Evolutionary conservation across 2,113 vertebrate genomes (phyloP), one percentile per base, ranked within the genome.

Genomic region (Tyto alba): DNA sequence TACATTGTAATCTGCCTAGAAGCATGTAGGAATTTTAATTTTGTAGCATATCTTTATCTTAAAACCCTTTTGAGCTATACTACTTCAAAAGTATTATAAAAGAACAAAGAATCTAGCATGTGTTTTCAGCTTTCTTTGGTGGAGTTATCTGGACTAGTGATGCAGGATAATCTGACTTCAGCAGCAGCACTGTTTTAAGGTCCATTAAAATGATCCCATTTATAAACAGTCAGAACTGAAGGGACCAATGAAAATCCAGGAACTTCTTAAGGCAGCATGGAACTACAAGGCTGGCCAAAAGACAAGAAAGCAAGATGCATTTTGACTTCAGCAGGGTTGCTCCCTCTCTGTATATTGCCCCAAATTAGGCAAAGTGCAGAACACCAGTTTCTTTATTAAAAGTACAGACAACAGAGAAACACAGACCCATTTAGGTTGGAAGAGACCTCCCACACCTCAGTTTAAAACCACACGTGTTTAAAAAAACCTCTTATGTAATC

Each of bases 381-480:
- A 5, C 21, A 60, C 67, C 13, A 48, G 13, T 23, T 64, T 22
- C 15, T 47, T 38, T 55, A 71, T 8, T 38, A 55, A n/a, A 72
- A 88, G 29, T n/a, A 18, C 16, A 38, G 36, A 36, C 36, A 60
- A 40, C 38, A 80, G 25, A 63, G 23, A 48, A 85, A 68, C 21
- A 17, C 2, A 60, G 16, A 6, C 5, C 45, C 13, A 17, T 20
- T 67, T 19, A 64, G 4, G 9, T 11, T 64, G 20, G 7, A 76
- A 57, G 7, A 88, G 8, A 23, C 10, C 2, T 30, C 17, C 3
- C 27, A 76, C 1, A 4, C 23, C 18, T 81, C 41, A 45, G 2
- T 6, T 68, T 40, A 45, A 66, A 90, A 50, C 4, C 8, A 29
- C 2, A 0, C 17, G 12, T 0, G 1, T 10, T 32, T 8, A 30